Conservation (phyloP, 2,888 invertebrate species). For the Allolobophora icterica region DNA sequence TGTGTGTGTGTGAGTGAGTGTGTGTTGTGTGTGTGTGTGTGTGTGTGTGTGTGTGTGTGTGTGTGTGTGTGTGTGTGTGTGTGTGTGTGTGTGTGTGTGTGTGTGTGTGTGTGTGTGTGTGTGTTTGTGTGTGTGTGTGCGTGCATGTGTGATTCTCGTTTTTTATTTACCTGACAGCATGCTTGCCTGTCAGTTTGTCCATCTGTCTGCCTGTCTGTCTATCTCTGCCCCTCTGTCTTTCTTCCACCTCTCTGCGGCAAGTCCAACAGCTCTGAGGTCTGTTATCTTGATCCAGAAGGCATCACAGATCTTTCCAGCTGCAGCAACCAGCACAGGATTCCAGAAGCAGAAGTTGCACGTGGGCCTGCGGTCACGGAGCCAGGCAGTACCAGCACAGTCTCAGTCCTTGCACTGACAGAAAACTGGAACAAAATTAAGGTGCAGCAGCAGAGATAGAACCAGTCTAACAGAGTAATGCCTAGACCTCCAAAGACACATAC, state of each 20-base stretch:
- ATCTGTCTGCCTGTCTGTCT: not conserved
- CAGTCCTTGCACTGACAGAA: not conserved
- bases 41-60: not conserved
- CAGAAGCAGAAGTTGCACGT: not conserved
- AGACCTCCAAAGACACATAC: not conserved
- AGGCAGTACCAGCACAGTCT: conserved; percentile 9
- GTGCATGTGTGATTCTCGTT: too few relatives aligned
- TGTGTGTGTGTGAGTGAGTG: not conserved
- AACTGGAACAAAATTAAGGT: not conserved
- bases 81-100: not conserved
- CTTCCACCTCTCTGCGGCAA: not conserved
- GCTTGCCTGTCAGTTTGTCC: not conserved
- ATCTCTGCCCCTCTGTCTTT: not conserved
- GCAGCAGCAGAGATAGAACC: not conserved
- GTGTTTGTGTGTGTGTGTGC: not conserved
- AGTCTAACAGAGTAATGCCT: not conserved
- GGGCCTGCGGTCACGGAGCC: not conserved
- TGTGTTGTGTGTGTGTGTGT: too few relatives aligned
- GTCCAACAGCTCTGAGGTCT: not conserved
- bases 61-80: too few relatives aligned
- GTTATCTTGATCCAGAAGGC: not conserved
- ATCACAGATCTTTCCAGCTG: not conserved
- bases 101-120: not conserved
- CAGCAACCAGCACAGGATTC: not conserved
- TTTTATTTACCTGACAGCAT: too few relatives aligned